Conservation (phyloP, 30 jellyfish, hydroid and myxozoan genomes). For the Aurelia sp. region DNA sequence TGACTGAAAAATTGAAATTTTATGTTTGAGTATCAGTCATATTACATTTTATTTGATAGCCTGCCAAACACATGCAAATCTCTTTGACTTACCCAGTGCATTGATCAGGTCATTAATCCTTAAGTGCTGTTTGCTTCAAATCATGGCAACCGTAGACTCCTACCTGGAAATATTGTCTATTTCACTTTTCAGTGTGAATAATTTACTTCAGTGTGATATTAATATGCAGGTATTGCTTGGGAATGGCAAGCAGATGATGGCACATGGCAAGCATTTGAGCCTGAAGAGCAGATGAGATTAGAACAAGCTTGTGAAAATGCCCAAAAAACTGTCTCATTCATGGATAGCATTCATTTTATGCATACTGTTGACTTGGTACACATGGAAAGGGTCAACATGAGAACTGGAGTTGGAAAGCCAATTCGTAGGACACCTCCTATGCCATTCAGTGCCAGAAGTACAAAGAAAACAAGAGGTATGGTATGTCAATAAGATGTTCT, state of each 20-base stretch:
- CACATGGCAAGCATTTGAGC: conserved; percentile 64
- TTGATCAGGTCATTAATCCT: too few species aligned
- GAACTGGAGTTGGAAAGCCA: conserved; percentile 49
- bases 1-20: too few species aligned
- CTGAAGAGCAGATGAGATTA: conserved; percentile 47
- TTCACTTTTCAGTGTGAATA: too few species aligned
- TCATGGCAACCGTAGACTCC: too few species aligned
- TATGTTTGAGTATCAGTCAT: too few species aligned
- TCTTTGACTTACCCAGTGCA: too few species aligned
- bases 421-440: conserved; percentile 27
- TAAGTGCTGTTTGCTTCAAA: too few species aligned
- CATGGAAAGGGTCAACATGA: conserved; percentile 58
- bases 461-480: background rate
- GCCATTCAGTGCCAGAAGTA: background rate
- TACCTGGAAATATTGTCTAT: too few species aligned
- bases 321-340: conserved; percentile 57
- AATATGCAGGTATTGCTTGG: conserved; percentile 23
- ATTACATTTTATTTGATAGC: too few species aligned
- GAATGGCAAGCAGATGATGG: conserved; percentile 72
- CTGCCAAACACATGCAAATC: too few species aligned
- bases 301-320: conserved; percentile 42
- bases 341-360: conserved; percentile 63
- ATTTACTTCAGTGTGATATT: too few species aligned
- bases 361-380: conserved; percentile 47
- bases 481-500: too few species aligned